Base-by-base conservation (phyloP, 2,888 invertebrate genomes). In the Ormyrus rosae region DNA sequence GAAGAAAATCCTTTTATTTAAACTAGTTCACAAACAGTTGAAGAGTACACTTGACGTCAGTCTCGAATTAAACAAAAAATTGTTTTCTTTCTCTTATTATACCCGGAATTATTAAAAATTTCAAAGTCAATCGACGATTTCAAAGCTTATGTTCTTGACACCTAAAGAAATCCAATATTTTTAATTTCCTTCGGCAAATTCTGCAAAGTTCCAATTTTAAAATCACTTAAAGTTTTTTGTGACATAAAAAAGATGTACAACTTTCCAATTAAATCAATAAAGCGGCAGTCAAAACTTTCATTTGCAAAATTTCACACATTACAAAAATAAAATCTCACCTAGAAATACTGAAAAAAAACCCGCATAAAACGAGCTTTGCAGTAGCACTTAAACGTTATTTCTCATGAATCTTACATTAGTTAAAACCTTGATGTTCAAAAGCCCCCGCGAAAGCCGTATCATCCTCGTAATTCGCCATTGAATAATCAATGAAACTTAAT, bases 401-500 rank as follows among this genome's bases (percentile, higher is more conserved):
- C 19, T 19, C 19, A 19, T 19, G 19, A 19, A 19, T 19, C 19
- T 19, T 19, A 19, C 19, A 19, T 19, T 19, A 19, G 19, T 19
- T 19, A 19, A 19, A 19, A 19, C 19, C 19, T 19, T 19, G 1
- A 19, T 19, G 19, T 19, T 19, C 19, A 19, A 19, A 19, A 19
- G 19, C 19, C 19, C 19, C 19, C 1, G 19, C 19, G 19, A 56
- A 69, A 69, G 65, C 51, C 51, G 5, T 51, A 65, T 65, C 9
- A 50, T 13, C 5, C 48, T 19, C 7, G n/a, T 61, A 72, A 72
- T 63, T 53, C 61, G 10, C 51, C 61, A 53, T 53, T 72, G 71
- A 61, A 72, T 63, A 72, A 72, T 72, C 71, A 72, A 72, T 72
- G 71, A 72, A 53, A 61, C 8, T 72, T 72, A 72, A 63, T 61